A percentile compares a stretch with the other conserved stretches of the same genome.
These are phyloP conservation scores for Trachelus tabidus DNA, from an alignment of 2,888 invertebrate genomes.

Conservation along the genomic window DNA sequence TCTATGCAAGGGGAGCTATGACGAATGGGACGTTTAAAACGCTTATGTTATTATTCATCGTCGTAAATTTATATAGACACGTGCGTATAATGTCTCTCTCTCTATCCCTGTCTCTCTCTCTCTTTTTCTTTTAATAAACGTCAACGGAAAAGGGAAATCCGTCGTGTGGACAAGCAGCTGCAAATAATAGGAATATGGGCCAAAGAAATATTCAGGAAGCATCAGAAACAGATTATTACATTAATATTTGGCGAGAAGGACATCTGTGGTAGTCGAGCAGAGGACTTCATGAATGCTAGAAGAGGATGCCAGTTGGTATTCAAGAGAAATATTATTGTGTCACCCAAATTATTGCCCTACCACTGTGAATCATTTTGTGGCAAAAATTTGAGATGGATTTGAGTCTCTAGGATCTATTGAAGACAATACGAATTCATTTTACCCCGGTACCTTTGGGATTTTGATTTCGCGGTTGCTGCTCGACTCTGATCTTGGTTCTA, in stretches of 20 bases:
- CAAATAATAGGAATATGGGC: background rate
- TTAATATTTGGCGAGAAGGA: background rate
- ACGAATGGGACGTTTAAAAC: constrained; percentile 42
- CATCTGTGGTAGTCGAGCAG: too few species aligned
- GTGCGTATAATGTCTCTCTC: background rate
- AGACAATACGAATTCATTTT: background rate
- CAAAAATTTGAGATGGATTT: background rate
- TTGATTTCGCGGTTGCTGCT: background rate
- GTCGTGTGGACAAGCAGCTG: background rate
- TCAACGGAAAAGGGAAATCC: background rate
- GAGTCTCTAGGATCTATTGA: background rate
- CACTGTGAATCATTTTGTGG: background rate
- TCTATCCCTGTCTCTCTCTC: background rate
- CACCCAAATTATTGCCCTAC: too few species aligned
- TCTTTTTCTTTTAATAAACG: background rate
- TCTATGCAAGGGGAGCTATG: constrained; percentile 49
- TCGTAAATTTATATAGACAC: background rate
- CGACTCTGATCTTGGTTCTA: background rate
- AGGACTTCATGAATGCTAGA: background rate
- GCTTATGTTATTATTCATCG: background rate
- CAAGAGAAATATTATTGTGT: too few species aligned
- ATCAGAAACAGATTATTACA: background rate
- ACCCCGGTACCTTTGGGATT: background rate
- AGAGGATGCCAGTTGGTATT: background rate
- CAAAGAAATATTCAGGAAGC: background rate